A percentile compares a stretch with the other conserved stretches of the same genome.
These are phyloP conservation scores for Fringilla coelebs DNA, from an alignment of 2,797 vertebrate genomes.

Conservation along the genomic window DNA sequence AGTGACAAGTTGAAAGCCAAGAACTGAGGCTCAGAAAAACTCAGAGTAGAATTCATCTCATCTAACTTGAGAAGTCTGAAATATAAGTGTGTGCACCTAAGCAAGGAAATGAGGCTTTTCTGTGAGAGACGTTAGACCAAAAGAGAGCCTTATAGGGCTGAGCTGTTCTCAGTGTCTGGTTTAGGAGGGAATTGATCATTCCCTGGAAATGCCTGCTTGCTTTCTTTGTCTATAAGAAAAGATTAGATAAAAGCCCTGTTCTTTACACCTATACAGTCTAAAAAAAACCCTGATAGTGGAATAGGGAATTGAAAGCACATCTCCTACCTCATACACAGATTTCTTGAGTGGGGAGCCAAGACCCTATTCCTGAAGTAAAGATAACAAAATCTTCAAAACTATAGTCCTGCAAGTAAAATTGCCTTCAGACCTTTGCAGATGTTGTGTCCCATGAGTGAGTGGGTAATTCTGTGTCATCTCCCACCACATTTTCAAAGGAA, in stretches of 20 bases:
- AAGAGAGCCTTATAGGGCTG: neutral
- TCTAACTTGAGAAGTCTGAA: neutral
- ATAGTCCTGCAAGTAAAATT: neutral
- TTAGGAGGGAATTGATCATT: neutral
- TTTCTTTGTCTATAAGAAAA: neutral
- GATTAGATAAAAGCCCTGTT: neutral
- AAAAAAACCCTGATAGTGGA: neutral
- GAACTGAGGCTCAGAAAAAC: neutral
- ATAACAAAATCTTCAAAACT: neutral
- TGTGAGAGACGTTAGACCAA: neutral
- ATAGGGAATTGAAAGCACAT: neutral
- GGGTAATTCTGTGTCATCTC: neutral
- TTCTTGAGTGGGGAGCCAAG: neutral
- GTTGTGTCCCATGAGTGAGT: neutral
- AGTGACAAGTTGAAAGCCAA: neutral
- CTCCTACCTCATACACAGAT: neutral
- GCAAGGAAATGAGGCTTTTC: neutral
- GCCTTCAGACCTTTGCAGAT: neutral
- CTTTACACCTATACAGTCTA: neutral
- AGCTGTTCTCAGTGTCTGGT: neutral
- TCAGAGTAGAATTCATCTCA: neutral
- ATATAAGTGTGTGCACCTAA: neutral
- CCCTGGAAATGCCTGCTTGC: neutral
- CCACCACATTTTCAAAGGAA: neutral
- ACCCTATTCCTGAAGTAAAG: neutral